Percentiles rank a stretch among this genome's conserved stretches.
phyloP scores from a whole-genome alignment of 2,888 invertebrate genomes.

The Malacosoma neustria region DNA sequence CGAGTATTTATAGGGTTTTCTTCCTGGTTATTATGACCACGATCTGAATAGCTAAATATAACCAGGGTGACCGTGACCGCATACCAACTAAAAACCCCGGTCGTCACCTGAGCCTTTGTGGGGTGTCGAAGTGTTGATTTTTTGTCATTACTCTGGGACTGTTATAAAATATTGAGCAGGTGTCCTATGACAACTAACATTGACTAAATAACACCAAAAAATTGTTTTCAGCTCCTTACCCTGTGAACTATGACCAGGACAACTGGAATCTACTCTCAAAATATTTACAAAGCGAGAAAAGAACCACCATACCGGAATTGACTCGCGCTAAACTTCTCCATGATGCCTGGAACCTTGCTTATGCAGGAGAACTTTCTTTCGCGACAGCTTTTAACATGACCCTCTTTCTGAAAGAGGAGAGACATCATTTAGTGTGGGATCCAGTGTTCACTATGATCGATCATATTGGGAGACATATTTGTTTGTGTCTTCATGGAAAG shows the following conservation, averaged over 20 bases:
- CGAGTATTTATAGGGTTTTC: too few relatives aligned
- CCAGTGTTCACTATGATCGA: constrained; percentile 89
- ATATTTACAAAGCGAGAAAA: constrained; percentile 73
- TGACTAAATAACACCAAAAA: too few relatives aligned
- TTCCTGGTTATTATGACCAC: too few relatives aligned
- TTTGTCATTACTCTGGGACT: too few relatives aligned
- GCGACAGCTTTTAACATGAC: constrained; percentile 87
- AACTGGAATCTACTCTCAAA: constrained; percentile 85
- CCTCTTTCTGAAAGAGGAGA: constrained; percentile 81
- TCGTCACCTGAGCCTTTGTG: too few relatives aligned
- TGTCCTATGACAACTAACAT: too few relatives aligned
- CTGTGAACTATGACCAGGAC: constrained; percentile 85
- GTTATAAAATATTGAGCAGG: too few relatives aligned
- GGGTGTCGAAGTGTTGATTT: too few relatives aligned
- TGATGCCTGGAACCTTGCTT: constrained; percentile 86
- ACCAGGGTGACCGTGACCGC: too few relatives aligned
- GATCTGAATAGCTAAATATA: too few relatives aligned
- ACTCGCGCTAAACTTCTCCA: constrained; percentile 85
- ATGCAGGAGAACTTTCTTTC: constrained; percentile 84
- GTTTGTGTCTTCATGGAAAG: constrained; percentile 77
- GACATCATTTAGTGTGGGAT: constrained; percentile 86
- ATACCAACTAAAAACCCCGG: too few relatives aligned
- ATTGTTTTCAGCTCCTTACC: constrained; percentile 82
- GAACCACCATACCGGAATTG: constrained; percentile 78
- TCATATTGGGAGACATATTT: constrained; percentile 83